These are phyloP conservation scores for Crocidura indochinensis DNA, from an alignment of 2,797 vertebrate species.

Conservation along the genomic window DNA sequence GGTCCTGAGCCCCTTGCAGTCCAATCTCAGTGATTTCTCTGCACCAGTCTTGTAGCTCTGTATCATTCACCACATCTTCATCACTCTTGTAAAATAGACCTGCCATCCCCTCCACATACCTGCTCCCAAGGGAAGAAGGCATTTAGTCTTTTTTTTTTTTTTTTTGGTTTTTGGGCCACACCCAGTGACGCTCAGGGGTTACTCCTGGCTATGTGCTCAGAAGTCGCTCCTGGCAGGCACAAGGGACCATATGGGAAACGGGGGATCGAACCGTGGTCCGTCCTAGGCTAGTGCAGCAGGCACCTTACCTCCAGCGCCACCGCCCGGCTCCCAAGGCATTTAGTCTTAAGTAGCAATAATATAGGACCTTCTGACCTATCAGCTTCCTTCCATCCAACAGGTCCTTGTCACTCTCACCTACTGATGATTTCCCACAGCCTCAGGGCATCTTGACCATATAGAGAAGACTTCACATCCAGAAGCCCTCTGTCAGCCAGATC, in stretches of 20 bases:
- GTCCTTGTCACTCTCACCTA: conserved; percentile 78
- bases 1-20: neutral
- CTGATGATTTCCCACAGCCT: conserved; percentile 88
- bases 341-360: neutral
- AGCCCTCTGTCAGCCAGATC: conserved; percentile 90
- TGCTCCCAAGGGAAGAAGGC: conserved; percentile 67
- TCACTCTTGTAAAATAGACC: conserved; percentile 86
- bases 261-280: no score
- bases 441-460: conserved; percentile 89
- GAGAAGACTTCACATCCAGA: conserved; percentile 85
- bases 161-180: no score
- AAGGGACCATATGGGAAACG: no score
- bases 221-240: no score
- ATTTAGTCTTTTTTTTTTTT: neutral
- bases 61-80: neutral
- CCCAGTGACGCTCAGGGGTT: no score
- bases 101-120: conserved; percentile 89
- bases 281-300: no score
- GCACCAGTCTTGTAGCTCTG: conserved; percentile 89
- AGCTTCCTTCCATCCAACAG: neutral
- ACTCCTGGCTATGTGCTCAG: no score
- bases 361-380: neutral
- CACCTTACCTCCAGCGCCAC: no score
- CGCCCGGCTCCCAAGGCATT: no score
- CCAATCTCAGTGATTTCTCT: conserved; percentile 87